phyloP scores from a whole-genome alignment of 2,888 invertebrate genomes.

The Cistogaster globosa region DNA sequence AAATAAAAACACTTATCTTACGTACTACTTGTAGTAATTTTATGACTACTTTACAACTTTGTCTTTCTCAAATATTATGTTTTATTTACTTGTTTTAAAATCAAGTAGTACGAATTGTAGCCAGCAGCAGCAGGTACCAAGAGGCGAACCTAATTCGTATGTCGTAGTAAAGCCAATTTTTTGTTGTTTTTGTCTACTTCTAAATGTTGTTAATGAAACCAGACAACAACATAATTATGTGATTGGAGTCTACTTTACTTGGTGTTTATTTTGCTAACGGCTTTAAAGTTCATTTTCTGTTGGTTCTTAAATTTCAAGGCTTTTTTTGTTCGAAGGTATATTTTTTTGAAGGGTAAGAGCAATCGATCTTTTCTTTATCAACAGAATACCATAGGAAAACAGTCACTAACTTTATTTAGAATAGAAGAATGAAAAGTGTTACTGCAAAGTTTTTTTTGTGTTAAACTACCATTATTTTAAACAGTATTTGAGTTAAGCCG shows the following conservation, averaged over 20 bases:
- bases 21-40: constrained; percentile 5
- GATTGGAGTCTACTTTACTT: constrained; percentile 41
- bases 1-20: constrained; percentile 62
- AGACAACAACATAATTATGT: constrained; percentile 36
- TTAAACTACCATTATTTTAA: too few species aligned
- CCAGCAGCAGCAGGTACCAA: not conserved
- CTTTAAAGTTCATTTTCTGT: too few species aligned
- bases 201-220: constrained; percentile 25
- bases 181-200: not conserved
- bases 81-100: constrained; percentile 8
- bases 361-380: too few species aligned
- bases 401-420: too few species aligned
- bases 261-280: constrained; percentile 9
- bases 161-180: not conserved
- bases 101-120: not conserved
- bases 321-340: constrained; percentile 1
- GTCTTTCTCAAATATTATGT: constrained; percentile 34
- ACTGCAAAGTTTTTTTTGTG: too few species aligned
- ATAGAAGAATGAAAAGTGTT: too few species aligned
- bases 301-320: not conserved
- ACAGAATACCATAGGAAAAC: too few species aligned
- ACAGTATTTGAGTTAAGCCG: too few species aligned
- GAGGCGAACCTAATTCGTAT: too few species aligned
- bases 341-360: not conserved
- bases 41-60: constrained; percentile 20